Evolutionary conservation across 2,888 invertebrate genomes (phyloP).

Genomic region (Perizoma flavofasciatum): DNA sequence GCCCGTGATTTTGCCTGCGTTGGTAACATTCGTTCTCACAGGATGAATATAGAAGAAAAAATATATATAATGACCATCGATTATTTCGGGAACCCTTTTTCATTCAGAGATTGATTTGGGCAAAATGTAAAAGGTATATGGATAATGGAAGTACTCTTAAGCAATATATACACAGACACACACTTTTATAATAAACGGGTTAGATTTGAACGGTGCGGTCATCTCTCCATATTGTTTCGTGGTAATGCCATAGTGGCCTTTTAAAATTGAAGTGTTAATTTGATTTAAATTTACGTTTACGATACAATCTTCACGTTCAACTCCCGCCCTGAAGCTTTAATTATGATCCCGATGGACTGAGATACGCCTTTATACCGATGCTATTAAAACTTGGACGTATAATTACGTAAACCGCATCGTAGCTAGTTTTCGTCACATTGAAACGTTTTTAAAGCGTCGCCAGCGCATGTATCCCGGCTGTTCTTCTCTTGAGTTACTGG

Average conservation of each 20-base stretch:
- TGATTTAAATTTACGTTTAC: slow-evolving; percentile 81
- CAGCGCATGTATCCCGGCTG: background rate
- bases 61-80: too few relatives aligned
- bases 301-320: slow-evolving; percentile 79
- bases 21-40: background rate
- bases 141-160: too few relatives aligned
- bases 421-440: background rate
- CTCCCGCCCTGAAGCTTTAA: slow-evolving; percentile 79
- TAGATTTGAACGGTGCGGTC: slow-evolving; percentile 79
- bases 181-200: slow-evolving; percentile 45
- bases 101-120: too few relatives aligned
- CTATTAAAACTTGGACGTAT: slow-evolving; percentile 56
- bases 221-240: slow-evolving; percentile 82
- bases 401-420: slow-evolving; percentile 29
- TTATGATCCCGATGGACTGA: slow-evolving; percentile 71
- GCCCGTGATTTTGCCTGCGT: slow-evolving; percentile 10
- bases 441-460: background rate
- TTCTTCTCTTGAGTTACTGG: background rate
- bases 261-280: slow-evolving; percentile 84
- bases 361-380: slow-evolving; percentile 43
- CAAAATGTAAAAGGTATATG: too few relatives aligned
- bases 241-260: slow-evolving; percentile 81
- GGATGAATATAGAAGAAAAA: background rate
- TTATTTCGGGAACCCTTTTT: too few relatives aligned
- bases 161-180: too few relatives aligned